A percentile compares a stretch with the other conserved stretches of the same genome.
Conservation (phyloP, 2,888 invertebrate genomes). For the Cheilosia vulpina region DNA sequence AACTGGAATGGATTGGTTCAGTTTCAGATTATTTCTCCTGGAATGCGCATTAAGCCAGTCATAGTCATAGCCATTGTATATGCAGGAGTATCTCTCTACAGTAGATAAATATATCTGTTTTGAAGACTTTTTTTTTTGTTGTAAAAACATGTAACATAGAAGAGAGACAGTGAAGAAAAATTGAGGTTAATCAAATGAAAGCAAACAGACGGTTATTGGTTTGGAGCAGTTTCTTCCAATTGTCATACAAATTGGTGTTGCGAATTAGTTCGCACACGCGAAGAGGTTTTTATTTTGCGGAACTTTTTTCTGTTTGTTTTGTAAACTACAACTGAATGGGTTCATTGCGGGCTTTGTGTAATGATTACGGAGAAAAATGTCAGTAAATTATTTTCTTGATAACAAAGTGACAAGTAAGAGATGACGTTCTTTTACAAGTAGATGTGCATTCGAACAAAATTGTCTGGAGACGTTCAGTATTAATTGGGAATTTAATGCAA, state of each 20-base stretch:
- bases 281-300: not conserved
- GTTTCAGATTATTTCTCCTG: slow-evolving; percentile 60
- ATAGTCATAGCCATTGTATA: not conserved
- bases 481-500: not conserved
- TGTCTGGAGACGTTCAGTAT: not conserved
- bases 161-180: slow-evolving; percentile 15
- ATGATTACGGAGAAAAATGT: slow-evolving; percentile 5
- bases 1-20: slow-evolving; percentile 68
- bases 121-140: not conserved
- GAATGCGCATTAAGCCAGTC: slow-evolving; percentile 1
- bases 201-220: slow-evolving; percentile 34
- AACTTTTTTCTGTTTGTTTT: not conserved
- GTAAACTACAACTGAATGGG: not conserved
- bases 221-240: slow-evolving; percentile 14
- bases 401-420: slow-evolving; percentile 7
- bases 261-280: slow-evolving; percentile 37
- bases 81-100: slow-evolving; percentile 1
- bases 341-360: slow-evolving; percentile 3
- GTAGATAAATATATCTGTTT: not conserved
- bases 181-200: slow-evolving; percentile 48
- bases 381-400: slow-evolving; percentile 24
- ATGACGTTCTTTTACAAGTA: not conserved
- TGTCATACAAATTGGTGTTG: slow-evolving; percentile 26
- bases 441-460: not conserved
- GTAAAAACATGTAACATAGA: slow-evolving; percentile 12